Evolutionary conservation across 2,888 invertebrate species (phyloP).

Genomic region (Chorisops tibialis): DNA sequence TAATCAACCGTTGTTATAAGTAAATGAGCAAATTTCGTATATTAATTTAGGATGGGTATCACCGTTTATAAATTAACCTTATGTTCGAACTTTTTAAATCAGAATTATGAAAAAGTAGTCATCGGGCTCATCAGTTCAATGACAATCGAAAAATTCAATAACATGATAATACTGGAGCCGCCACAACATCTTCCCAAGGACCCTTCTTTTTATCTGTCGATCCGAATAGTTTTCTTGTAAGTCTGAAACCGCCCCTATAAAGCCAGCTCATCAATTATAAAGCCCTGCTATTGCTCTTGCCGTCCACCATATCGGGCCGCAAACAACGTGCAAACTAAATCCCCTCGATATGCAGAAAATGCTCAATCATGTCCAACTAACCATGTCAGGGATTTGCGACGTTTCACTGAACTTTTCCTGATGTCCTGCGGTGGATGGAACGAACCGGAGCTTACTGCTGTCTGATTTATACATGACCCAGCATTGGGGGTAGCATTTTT

Average conservation of each 20-base stretch:
- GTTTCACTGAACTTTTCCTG: slow-evolving; percentile 11
- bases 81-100: too few relatives aligned
- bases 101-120: too few relatives aligned
- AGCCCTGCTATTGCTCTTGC: background rate
- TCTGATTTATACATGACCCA: slow-evolving; percentile 17
- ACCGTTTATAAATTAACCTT: too few relatives aligned
- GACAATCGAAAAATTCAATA: too few relatives aligned
- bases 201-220: background rate
- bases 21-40: too few relatives aligned
- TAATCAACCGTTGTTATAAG: too few relatives aligned
- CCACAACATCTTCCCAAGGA: background rate
- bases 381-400: slow-evolving; percentile 19
- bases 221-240: background rate
- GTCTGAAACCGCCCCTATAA: background rate
- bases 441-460: background rate
- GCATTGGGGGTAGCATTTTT: background rate
- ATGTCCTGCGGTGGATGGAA: background rate
- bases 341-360: slow-evolving; percentile 18
- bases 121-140: background rate
- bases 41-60: too few relatives aligned
- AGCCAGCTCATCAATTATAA: slow-evolving; percentile 20
- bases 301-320: background rate
- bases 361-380: slow-evolving; percentile 27
- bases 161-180: slow-evolving; percentile 5
- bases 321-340: slow-evolving; percentile 19